A percentile compares a stretch with the other conserved stretches of the same genome.
Conservation (phyloP, 2,888 invertebrate species). For the Lithophane leautieri region DNA sequence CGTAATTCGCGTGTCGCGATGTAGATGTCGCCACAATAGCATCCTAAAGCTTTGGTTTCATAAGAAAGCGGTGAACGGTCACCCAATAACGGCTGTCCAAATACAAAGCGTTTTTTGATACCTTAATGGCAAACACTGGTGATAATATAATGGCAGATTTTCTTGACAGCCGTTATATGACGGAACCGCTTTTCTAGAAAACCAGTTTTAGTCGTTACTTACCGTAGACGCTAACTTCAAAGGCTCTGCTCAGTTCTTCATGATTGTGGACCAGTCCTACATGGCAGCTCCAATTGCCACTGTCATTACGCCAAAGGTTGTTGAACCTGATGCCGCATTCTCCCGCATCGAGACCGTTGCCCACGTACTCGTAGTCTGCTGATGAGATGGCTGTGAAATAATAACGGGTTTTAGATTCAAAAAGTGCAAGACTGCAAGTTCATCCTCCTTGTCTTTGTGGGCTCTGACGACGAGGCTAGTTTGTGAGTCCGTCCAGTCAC, state of each 20-base stretch:
- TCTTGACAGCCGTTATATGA: no score
- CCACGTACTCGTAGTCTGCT: slow-evolving; percentile 73
- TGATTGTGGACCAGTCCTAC: slow-evolving; percentile 72
- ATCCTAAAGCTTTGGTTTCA: no score
- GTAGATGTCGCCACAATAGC: no score
- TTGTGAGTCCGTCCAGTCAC: background rate
- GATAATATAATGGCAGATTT: no score
- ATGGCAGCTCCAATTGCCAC: slow-evolving; percentile 83
- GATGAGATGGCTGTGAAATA: slow-evolving; percentile 69
- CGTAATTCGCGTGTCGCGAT: no score
- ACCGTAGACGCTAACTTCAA: slow-evolving; percentile 71
- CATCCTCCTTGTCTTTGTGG: background rate
- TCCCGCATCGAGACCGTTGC: slow-evolving; percentile 84
- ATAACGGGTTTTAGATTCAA: background rate
- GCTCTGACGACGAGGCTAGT: background rate
- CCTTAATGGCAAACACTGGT: no score
- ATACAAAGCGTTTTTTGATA: no score
- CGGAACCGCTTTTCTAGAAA: no score
- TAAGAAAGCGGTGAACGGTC: no score
- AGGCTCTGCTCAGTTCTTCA: slow-evolving; percentile 65
- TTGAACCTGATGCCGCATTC: slow-evolving; percentile 81
- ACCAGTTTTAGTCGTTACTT: background rate
- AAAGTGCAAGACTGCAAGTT: background rate
- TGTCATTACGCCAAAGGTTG: slow-evolving; percentile 67
- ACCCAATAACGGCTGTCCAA: no score